These are phyloP conservation scores for Actias luna DNA, from an alignment of 2,888 invertebrate genomes.

Conservation along the genomic window DNA sequence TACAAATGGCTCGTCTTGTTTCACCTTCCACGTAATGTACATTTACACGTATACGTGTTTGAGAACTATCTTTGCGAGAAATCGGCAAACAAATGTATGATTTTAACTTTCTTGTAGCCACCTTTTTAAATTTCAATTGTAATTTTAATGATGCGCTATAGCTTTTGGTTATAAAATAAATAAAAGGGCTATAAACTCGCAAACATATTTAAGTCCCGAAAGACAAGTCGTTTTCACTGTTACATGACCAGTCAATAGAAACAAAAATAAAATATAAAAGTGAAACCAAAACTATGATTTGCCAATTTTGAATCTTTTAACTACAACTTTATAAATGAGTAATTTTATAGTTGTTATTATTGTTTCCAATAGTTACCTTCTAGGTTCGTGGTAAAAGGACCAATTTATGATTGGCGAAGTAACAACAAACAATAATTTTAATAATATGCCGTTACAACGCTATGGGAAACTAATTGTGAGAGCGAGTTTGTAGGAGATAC, in stretches of 20 bases:
- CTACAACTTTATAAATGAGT: neutral
- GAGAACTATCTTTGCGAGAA: slow-evolving; percentile 39
- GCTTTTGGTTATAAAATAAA: neutral
- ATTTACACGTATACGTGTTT: slow-evolving; percentile 34
- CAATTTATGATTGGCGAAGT: neutral
- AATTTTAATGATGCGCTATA: neutral
- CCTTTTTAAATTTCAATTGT: neutral
- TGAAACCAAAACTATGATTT: neutral
- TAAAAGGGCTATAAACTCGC: neutral
- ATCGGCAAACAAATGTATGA: slow-evolving; percentile 14
- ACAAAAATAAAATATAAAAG: neutral
- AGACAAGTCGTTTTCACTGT: no score
- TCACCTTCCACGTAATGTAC: slow-evolving; percentile 41
- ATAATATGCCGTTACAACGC: neutral
- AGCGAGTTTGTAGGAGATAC: neutral
- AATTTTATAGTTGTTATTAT: neutral
- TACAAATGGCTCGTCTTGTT: slow-evolving; percentile 61
- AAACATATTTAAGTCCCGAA: no score
- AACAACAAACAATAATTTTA: neutral
- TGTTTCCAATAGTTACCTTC: neutral
- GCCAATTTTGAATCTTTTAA: neutral
- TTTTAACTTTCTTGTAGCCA: slow-evolving; percentile 15
- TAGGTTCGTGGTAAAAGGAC: neutral
- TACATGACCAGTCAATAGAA: neutral
- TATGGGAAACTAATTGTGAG: neutral